Evolutionary conservation across 2,797 vertebrate species (phyloP).

Genomic region (Columba guinea): DNA sequence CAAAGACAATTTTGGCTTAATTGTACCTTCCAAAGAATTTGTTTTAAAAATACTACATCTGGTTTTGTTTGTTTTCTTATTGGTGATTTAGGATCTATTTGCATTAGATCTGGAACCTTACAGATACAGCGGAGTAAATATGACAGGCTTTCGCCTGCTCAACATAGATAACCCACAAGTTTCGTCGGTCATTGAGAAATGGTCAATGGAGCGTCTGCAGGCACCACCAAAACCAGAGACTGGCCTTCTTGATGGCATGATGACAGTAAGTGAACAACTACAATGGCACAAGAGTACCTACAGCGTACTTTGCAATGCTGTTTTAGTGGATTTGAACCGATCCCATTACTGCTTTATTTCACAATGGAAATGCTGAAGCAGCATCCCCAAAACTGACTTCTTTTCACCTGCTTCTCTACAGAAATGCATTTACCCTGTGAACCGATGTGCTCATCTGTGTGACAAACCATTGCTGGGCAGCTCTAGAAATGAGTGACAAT

Average conservation of each 20-base stretch:
- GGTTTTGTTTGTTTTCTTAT: not conserved
- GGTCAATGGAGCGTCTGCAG: conserved; percentile 96
- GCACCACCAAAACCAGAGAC: conserved; percentile 87
- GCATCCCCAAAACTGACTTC: not conserved
- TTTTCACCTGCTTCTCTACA: not conserved
- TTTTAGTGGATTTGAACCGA: not conserved
- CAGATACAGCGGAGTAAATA: conserved; percentile 95
- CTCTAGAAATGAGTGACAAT: not conserved
- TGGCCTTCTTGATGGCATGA: conserved; percentile 91
- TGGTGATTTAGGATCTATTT: conserved; percentile 87
- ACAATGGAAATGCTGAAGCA: not conserved
- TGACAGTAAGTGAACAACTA: conserved; percentile 85
- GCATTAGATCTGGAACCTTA: conserved; percentile 95
- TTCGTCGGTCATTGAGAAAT: conserved; percentile 89
- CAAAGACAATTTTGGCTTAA: not conserved
- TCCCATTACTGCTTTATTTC: not conserved
- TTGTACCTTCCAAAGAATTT: not conserved
- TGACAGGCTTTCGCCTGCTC: conserved; percentile 96
- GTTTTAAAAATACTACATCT: not conserved
- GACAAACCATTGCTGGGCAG: not conserved
- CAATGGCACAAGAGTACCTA: not conserved
- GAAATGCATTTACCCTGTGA: not conserved
- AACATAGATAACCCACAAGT: conserved; percentile 89
- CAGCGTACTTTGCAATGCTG: accelerated
- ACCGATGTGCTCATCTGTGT: not conserved